A percentile compares a stretch with the other conserved stretches of the same genome.
Evolutionary conservation across 2,797 vertebrate species (phyloP).

Genomic region (Cynodonichthys magdalenae): DNA sequence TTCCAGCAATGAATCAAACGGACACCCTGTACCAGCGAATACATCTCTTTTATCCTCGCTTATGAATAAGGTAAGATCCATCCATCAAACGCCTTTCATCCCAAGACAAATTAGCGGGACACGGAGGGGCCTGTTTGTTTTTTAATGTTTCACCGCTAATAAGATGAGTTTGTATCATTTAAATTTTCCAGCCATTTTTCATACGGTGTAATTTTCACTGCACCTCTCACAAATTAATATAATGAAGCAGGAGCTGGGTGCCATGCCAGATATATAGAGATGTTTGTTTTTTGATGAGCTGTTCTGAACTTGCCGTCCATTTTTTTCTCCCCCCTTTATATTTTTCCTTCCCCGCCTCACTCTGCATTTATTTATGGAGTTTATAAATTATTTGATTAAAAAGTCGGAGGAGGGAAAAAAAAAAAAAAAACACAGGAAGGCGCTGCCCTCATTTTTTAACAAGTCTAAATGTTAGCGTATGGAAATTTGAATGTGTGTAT

Average conservation of each 20-base stretch:
- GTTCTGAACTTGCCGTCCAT: conserved; percentile 82
- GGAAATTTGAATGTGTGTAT: conserved; percentile 75
- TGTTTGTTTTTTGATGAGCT: conserved; percentile 91
- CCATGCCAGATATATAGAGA: conserved; percentile 91
- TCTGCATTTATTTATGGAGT: conserved; percentile 84
- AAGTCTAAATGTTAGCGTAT: conserved; percentile 71
- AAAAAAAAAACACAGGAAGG: conserved; percentile 62
- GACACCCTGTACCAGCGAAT: conserved; percentile 94
- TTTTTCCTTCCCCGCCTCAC: conserved; percentile 69
- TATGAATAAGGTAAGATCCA: conserved; percentile 99
- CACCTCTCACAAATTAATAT: conserved; percentile 99
- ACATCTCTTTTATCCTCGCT: conserved; percentile 99
- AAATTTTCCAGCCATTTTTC: conserved; percentile 99
- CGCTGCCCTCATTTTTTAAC: conserved; percentile 77
- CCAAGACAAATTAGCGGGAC: conserved; percentile 89
- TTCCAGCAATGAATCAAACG: conserved; percentile 99
- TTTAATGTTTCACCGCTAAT: conserved; percentile 99
- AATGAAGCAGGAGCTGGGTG: conserved; percentile 98
- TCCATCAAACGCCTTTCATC: conserved; percentile 94
- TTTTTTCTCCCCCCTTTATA: conserved; percentile 77
- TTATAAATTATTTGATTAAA: conserved; percentile 88
- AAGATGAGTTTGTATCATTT: conserved; percentile 99
- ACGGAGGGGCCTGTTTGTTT: conserved; percentile 93
- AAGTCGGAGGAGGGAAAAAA: conserved; percentile 60
- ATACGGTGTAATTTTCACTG: conserved; percentile 96